These are phyloP conservation scores for Elephantulus edwardii DNA, from an alignment of 2,113 vertebrate species.

Conservation along the genomic window DNA sequence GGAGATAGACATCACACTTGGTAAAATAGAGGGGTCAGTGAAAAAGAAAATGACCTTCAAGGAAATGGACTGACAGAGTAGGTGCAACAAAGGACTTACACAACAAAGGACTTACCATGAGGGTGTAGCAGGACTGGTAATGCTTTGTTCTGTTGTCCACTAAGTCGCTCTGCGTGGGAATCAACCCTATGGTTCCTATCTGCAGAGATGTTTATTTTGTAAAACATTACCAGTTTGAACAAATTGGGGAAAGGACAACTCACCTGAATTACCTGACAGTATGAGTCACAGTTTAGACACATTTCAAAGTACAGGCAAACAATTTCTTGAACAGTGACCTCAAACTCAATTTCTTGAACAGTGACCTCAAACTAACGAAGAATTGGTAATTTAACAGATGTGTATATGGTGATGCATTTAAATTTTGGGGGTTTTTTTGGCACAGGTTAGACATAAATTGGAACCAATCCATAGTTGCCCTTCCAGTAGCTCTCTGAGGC, in stretches of 20 bases:
- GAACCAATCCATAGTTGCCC: background rate
- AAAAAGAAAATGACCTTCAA: background rate
- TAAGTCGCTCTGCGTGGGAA: background rate
- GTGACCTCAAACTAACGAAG: slow-evolving; percentile 24
- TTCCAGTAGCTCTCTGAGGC: too few relatives aligned
- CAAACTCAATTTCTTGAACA: slow-evolving; percentile 39
- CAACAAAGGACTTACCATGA: fast-evolving
- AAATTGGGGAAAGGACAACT: background rate
- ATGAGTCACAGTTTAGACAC: slow-evolving; percentile 18
- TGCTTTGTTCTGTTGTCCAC: background rate
- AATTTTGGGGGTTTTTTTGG: background rate
- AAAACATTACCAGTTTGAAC: slow-evolving; percentile 32
- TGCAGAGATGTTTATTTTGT: slow-evolving; percentile 13
- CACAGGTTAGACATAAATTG: background rate
- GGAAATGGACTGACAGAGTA: background rate
- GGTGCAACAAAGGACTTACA: background rate
- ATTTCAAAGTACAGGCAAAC: slow-evolving; percentile 43
- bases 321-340: slow-evolving; percentile 28
- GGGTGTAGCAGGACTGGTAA: too few relatives aligned
- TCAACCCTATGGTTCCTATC: background rate
- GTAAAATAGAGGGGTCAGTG: background rate
- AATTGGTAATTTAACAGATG: background rate
- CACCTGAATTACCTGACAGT: slow-evolving; percentile 10
- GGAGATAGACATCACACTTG: slow-evolving; percentile 12
- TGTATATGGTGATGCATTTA: background rate